phyloP scores from a whole-genome alignment of 2,797 vertebrate genomes.

The Kryptolebias ocellatus region DNA sequence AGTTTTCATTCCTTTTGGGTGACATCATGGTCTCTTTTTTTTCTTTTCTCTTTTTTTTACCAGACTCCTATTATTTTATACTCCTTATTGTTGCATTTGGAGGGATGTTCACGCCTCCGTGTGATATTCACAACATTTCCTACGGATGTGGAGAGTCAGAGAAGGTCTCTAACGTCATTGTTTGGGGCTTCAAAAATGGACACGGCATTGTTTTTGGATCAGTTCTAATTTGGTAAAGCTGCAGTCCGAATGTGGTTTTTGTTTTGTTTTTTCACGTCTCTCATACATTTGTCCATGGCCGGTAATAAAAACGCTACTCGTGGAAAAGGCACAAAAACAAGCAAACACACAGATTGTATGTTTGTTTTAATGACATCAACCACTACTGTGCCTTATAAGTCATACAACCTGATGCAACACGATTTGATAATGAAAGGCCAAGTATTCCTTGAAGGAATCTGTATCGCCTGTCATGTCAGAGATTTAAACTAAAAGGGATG shows the following conservation, averaged over 20 bases:
- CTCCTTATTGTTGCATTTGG: constrained; percentile 12
- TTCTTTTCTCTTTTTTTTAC: constrained; percentile 21
- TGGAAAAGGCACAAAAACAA: neutral
- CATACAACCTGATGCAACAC: too few relatives aligned
- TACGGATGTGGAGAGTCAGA: constrained; percentile 11
- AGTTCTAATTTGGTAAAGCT: neutral
- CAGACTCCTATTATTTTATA: constrained; percentile 1
- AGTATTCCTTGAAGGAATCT: too few relatives aligned
- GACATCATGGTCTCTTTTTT: constrained; percentile 13
- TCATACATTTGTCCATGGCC: too few relatives aligned
- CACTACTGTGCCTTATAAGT: too few relatives aligned
- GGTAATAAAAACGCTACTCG: too few relatives aligned
- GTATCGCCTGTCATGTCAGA: too few relatives aligned
- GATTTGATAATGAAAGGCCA: too few relatives aligned
- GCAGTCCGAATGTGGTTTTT: neutral
- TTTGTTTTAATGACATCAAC: too few relatives aligned
- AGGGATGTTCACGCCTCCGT: constrained; percentile 17
- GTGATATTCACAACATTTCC: constrained; percentile 10
- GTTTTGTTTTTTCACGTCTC: too few relatives aligned
- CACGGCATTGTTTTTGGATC: neutral
- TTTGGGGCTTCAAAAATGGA: neutral
- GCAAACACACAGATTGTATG: too few relatives aligned
- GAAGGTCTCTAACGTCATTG: neutral
- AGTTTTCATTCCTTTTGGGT: constrained; percentile 34
- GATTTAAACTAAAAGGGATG: too few relatives aligned